Conservation (phyloP, 2,113 vertebrate genomes). For the Oryzias celebensis region DNA sequence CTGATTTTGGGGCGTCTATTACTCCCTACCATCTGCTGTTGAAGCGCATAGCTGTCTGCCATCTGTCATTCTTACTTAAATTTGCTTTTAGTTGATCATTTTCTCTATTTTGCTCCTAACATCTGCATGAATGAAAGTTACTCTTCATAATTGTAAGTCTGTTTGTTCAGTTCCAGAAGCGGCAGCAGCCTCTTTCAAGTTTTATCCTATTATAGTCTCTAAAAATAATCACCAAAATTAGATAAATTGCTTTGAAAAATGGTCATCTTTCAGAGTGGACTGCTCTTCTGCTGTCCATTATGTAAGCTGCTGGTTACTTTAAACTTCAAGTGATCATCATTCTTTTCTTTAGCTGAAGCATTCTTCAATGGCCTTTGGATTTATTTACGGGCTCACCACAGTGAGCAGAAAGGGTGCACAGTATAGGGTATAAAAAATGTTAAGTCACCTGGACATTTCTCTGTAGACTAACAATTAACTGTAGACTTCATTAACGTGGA, state of each 20-base stretch:
- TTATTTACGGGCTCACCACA: slow-evolving; percentile 58
- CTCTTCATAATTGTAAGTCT: slow-evolving; percentile 5
- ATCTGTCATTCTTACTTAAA: too few species aligned
- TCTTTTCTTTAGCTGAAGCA: slow-evolving; percentile 44
- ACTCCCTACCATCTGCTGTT: too few species aligned
- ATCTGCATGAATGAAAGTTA: too few species aligned
- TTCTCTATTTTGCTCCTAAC: too few species aligned
- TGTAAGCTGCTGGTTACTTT: slow-evolving; percentile 59
- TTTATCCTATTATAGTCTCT: slow-evolving; percentile 44
- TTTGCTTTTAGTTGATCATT: too few species aligned
- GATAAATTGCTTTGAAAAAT: slow-evolving; percentile 65
- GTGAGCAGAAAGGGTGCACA: slow-evolving; percentile 30
- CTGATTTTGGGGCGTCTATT: too few species aligned
- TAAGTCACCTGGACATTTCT: background rate
- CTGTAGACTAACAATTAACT: slow-evolving; percentile 57
- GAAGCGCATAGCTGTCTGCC: too few species aligned
- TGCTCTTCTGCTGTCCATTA: slow-evolving; percentile 62
- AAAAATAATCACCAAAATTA: slow-evolving; percentile 57
- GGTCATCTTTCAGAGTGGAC: slow-evolving; percentile 48
- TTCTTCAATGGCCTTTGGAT: slow-evolving; percentile 57
- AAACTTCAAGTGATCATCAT: slow-evolving; percentile 48
- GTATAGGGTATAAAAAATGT: background rate
- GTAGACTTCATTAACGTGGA: slow-evolving; percentile 45
- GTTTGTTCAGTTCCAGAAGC: slow-evolving; percentile 35
- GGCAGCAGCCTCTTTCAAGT: slow-evolving; percentile 33